phyloP scores from a whole-genome alignment of 1,140 invertebrate species.

The Harpegnathos saltator region DNA sequence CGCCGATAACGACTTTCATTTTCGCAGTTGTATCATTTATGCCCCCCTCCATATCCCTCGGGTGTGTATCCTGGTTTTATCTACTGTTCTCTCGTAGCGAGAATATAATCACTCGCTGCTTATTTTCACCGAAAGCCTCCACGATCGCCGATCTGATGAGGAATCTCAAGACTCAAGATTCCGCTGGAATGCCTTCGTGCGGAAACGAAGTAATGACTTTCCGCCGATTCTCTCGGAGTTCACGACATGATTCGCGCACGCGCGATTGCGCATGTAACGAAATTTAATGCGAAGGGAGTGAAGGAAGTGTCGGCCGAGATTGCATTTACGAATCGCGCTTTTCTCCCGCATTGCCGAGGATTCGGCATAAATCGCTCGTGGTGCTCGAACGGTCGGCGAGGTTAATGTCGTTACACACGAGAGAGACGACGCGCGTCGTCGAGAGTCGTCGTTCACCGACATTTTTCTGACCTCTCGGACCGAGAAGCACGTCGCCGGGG shows the following conservation, averaged over 20 bases:
- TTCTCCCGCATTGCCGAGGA: not conserved
- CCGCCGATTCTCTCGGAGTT: not conserved
- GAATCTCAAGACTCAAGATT: too few relatives aligned
- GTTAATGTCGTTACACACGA: conserved; percentile 31
- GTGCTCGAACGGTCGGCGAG: not conserved
- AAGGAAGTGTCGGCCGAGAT: not conserved
- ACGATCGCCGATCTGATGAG: too few relatives aligned
- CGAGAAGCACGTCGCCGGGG: not conserved
- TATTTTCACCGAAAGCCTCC: too few relatives aligned
- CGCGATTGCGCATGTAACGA: not conserved
- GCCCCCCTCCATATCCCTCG: too few relatives aligned
- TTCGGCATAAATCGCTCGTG: not conserved
- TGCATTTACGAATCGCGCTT: not conserved
- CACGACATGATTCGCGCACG: not conserved
- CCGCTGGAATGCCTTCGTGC: too few relatives aligned
- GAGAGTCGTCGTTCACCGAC: not conserved
- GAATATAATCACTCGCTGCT: too few relatives aligned
- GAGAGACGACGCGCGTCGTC: too few relatives aligned
- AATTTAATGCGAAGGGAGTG: not conserved
- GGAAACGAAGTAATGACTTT: not conserved
- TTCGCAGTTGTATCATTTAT: not conserved
- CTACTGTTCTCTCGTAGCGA: not conserved
- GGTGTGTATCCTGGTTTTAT: conserved; percentile 14
- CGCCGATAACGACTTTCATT: not conserved
- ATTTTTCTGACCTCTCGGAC: conserved; percentile 6